These are phyloP conservation scores for Abrostola tripartita DNA, from an alignment of 2,888 invertebrate genomes.

Conservation along the genomic window DNA sequence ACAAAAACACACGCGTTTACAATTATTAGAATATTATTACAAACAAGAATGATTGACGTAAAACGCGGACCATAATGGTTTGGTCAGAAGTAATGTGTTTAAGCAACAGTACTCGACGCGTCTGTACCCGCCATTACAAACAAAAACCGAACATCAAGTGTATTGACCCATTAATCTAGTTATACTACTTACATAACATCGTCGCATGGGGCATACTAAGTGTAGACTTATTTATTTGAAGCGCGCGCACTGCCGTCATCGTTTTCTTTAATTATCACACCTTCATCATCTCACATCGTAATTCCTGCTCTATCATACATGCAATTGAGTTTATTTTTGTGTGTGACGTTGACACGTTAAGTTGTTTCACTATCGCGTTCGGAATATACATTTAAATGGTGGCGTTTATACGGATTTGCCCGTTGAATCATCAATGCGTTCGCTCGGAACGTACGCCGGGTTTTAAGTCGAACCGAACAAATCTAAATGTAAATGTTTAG, in stretches of 20 bases:
- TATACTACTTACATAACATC: constrained; percentile 73
- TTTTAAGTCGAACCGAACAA: constrained; percentile 52
- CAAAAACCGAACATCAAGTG: constrained; percentile 57
- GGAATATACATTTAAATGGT: constrained; percentile 64
- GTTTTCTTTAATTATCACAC: constrained; percentile 67
- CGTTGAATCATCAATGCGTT: constrained; percentile 71
- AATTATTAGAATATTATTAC: constrained; percentile 45
- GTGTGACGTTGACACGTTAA: constrained; percentile 19
- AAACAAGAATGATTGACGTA: constrained; percentile 57
- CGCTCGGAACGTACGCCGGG: constrained; percentile 50
- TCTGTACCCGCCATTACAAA: constrained; percentile 40
- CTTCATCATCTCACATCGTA: constrained; percentile 33
- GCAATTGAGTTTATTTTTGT: constrained; percentile 41
- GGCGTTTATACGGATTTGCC: constrained; percentile 72
- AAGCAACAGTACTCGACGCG: constrained; percentile 43
- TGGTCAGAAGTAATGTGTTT: constrained; percentile 39
- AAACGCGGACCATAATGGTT: constrained; percentile 35
- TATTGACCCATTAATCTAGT: constrained; percentile 80
- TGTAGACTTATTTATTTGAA: constrained; percentile 68
- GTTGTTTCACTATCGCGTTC: constrained; percentile 50
- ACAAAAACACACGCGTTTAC: constrained; percentile 36
- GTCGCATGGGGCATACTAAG: constrained; percentile 69
- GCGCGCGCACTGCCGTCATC: constrained; percentile 71
- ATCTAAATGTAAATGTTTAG: constrained; percentile 57
- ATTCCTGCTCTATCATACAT: constrained; percentile 31